A percentile compares a stretch with the other conserved stretches of the same genome.
Evolutionary conservation across 2,888 invertebrate genomes (phyloP).

Genomic region (Acrobasis consociella): DNA sequence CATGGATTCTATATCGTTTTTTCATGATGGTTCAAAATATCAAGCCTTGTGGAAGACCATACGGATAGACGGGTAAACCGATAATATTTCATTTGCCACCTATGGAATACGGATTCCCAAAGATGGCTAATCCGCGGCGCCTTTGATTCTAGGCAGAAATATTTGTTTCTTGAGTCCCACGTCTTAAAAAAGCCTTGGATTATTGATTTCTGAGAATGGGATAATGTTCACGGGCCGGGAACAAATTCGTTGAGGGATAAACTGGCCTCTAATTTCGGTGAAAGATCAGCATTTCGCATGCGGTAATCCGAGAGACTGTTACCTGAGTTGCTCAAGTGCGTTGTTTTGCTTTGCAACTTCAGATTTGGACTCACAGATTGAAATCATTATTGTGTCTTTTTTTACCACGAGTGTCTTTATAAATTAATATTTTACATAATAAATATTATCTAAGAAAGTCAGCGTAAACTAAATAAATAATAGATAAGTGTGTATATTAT

Average conservation of each 20-base stretch:
- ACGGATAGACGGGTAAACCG: not conserved
- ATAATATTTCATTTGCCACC: not conserved
- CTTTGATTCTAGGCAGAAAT: slow-evolving; percentile 69
- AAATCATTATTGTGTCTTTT: not conserved
- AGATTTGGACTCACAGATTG: slow-evolving; percentile 1
- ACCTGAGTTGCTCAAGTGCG: slow-evolving; percentile 46
- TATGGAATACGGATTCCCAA: slow-evolving; percentile 26
- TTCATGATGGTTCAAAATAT: too few species aligned
- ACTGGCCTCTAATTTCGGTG: slow-evolving; percentile 71
- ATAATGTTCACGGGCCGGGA: slow-evolving; percentile 71
- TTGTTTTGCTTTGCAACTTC: slow-evolving; percentile 13
- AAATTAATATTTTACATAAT: not conserved
- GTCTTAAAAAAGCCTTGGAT: slow-evolving; percentile 72
- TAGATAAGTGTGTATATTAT: too few species aligned
- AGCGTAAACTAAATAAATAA: too few species aligned
- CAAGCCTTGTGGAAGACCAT: not conserved
- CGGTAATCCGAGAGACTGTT: slow-evolving; percentile 60
- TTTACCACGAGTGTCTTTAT: too few species aligned
- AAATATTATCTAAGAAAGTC: too few species aligned
- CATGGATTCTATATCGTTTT: too few species aligned
- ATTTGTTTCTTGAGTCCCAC: slow-evolving; percentile 72
- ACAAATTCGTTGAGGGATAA: slow-evolving; percentile 76
- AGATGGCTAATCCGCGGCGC: slow-evolving; percentile 76
- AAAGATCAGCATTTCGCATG: slow-evolving; percentile 60
- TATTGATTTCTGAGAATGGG: slow-evolving; percentile 77